Percentiles rank a stretch among this genome's conserved stretches.
Conservation (phyloP, 2,113 vertebrate species). For the Elaphurus davidianus region DNA sequence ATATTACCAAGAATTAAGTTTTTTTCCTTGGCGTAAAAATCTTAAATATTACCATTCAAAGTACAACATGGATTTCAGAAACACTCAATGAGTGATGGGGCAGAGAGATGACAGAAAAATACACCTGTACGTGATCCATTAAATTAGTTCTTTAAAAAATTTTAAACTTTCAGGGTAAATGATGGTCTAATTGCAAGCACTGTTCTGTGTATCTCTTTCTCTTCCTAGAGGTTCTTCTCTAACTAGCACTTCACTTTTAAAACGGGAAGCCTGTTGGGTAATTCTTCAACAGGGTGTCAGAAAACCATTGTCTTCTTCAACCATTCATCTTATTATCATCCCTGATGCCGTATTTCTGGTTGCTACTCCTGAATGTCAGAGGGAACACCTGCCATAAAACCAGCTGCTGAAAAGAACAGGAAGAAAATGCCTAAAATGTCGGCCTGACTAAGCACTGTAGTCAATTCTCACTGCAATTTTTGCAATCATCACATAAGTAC, state of each 20-base stretch:
- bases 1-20: not conserved
- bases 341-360: not conserved
- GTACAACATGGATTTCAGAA: not conserved
- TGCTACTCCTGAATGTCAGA: slow-evolving; percentile 23
- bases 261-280: not conserved
- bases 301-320: slow-evolving; percentile 49
- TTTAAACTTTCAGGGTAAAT: slow-evolving; percentile 24
- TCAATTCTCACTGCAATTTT: slow-evolving; percentile 55
- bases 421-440: slow-evolving; percentile 53
- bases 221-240: slow-evolving; percentile 21
- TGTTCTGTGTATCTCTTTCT: not conserved
- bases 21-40: not conserved
- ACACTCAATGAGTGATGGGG: not conserved
- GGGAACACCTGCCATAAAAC: slow-evolving; percentile 35
- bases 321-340: slow-evolving; percentile 56
- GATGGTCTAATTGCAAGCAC: slow-evolving; percentile 13
- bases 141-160: not conserved
- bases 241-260: not conserved
- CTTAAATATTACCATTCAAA: not conserved
- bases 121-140: accelerated
- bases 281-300: slow-evolving; percentile 40
- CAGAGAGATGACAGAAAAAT: not conserved
- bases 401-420: slow-evolving; percentile 37
- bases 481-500: slow-evolving; percentile 61
- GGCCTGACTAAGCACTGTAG: slow-evolving; percentile 42